Conservation (phyloP, 37 sponge, comb jelly and placozoan genomes). For the Axinella damicornis region DNA sequence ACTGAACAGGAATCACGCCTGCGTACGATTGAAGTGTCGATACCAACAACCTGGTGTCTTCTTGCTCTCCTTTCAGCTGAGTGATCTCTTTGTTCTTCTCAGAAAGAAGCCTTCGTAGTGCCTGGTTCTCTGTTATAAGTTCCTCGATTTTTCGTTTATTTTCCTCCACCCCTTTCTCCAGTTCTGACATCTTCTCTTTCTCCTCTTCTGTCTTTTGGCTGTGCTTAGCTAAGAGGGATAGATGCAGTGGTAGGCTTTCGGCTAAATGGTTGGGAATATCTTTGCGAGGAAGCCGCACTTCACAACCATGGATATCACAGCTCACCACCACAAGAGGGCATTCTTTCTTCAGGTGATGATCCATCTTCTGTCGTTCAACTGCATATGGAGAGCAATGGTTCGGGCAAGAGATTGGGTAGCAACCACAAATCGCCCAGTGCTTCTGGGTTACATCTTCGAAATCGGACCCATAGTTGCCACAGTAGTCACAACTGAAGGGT, state of each 20-base stretch:
- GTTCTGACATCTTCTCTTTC: too few species aligned
- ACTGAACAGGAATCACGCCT: not conserved
- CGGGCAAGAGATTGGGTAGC: slow-evolving; percentile 32
- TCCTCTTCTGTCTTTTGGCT: not conserved
- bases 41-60: too few species aligned
- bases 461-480: slow-evolving; percentile 11
- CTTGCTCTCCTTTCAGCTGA: too few species aligned
- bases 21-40: too few species aligned
- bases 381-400: slow-evolving; percentile 2
- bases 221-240: not conserved
- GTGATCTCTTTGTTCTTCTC: too few species aligned
- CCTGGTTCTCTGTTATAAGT: not conserved
- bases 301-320: slow-evolving; percentile 5
- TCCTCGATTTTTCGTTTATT: not conserved
- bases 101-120: not conserved
- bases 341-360: not conserved
- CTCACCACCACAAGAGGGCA: not conserved
- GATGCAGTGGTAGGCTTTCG: not conserved
- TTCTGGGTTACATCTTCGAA: slow-evolving; percentile 32
- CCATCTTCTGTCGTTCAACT: not conserved
- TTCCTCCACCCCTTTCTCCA: too few species aligned
- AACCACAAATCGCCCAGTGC: not conserved
- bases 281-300: not conserved
- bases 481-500: slow-evolving; percentile 44
- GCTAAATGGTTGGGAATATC: not conserved